Conservation (phyloP, 2,113 vertebrate species). For the Sylvilagus bachmani region DNA sequence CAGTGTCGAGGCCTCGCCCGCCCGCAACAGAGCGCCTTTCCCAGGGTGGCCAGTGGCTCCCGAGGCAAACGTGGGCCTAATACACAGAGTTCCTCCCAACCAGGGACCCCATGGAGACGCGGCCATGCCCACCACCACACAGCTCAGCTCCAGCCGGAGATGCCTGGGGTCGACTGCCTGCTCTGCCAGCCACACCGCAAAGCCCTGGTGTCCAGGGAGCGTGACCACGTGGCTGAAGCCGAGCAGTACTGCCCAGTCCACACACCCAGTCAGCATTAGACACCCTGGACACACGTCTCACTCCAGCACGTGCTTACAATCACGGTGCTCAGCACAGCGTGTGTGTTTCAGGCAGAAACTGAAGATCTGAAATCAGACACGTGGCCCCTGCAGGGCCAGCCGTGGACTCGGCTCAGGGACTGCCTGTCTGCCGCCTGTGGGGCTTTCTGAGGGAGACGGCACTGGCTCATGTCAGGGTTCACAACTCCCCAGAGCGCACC, state of each 20-base stretch:
- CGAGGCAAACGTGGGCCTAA: neutral
- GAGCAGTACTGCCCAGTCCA: accelerated
- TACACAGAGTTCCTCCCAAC: neutral
- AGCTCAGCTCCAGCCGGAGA: neutral
- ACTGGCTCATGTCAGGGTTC: too few species aligned
- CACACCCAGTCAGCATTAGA: neutral
- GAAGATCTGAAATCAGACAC: neutral
- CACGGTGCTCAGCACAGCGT: accelerated
- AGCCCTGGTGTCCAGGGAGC: neutral
- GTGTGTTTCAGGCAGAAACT: neutral
- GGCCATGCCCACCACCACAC: accelerated
- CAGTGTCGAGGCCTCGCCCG: neutral
- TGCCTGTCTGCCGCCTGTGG: neutral
- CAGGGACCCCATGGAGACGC: too few species aligned
- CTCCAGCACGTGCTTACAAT: neutral
- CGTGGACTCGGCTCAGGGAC: neutral
- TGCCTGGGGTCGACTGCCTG: neutral
- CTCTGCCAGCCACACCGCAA: accelerated
- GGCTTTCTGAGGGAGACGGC: neutral
- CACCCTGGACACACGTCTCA: neutral
- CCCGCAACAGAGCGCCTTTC: neutral
- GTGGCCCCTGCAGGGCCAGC: neutral
- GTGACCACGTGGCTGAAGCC: accelerated
- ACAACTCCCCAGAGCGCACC: too few species aligned
- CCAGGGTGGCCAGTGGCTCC: neutral